phyloP scores from a whole-genome alignment of 2,888 invertebrate genomes.

The Hymenopus coronatus region DNA sequence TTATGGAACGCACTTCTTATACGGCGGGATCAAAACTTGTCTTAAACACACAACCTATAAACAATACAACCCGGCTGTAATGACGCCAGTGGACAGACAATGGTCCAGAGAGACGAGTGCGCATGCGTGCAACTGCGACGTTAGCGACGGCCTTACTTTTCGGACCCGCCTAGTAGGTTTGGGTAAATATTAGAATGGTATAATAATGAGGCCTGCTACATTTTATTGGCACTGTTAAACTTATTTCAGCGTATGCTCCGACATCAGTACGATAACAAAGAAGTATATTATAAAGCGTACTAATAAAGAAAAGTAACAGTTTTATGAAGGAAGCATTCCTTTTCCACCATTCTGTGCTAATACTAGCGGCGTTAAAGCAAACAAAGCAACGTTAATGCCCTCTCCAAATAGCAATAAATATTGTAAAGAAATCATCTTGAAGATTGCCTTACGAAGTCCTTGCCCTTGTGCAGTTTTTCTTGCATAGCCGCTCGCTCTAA shows the following conservation, averaged over 20 bases:
- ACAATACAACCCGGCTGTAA: too few species aligned
- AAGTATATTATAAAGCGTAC: neutral
- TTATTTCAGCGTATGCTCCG: too few species aligned
- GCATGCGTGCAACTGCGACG: too few species aligned
- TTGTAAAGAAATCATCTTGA: neutral
- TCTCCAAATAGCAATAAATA: neutral
- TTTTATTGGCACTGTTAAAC: too few species aligned
- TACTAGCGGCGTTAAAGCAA: neutral
- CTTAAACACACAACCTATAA: too few species aligned
- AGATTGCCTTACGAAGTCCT: neutral
- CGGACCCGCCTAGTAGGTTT: too few species aligned
- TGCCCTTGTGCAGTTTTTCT: neutral
- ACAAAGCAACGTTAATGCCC: neutral
- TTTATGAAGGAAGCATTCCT: neutral
- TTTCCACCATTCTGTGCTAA: neutral
- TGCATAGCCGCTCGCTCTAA: neutral
- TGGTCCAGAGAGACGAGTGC: too few species aligned
- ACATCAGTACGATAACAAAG: neutral
- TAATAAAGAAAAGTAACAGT: neutral
- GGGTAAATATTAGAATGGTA: neutral
- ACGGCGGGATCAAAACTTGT: too few species aligned
- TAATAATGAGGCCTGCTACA: neutral
- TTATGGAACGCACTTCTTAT: too few species aligned
- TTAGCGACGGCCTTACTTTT: too few species aligned
- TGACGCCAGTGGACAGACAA: too few species aligned